Percentiles rank a stretch among this genome's conserved stretches.
These are phyloP conservation scores for Aurelia sp. DNA, from an alignment of 30 jellyfish, hydroid and myxozoan species.

Conservation along the genomic window DNA sequence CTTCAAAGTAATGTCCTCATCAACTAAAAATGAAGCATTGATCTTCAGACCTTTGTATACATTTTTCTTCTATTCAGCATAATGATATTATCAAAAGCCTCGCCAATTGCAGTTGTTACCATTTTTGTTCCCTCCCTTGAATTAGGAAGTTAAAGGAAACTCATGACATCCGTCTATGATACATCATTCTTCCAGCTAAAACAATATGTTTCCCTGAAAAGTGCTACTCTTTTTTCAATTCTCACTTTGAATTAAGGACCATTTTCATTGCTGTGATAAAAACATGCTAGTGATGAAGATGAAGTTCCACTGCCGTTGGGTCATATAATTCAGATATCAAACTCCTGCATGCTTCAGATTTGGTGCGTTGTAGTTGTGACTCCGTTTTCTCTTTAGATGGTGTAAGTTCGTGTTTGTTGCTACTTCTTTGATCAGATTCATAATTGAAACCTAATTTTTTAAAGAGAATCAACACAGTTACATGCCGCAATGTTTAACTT, in stretches of 20 bases:
- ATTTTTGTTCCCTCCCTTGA: slow-evolving; percentile 38
- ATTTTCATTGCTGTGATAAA: background rate
- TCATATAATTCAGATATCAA: slow-evolving; percentile 23
- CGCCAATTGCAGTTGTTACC: slow-evolving; percentile 40
- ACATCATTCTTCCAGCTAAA: slow-evolving; percentile 10
- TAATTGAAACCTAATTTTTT: slow-evolving; percentile 3
- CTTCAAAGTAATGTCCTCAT: slow-evolving; percentile 28
- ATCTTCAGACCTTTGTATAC: slow-evolving; percentile 26
- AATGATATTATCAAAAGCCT: slow-evolving; percentile 22
- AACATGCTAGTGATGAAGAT: slow-evolving; percentile 4
- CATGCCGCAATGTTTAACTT: too few species aligned
- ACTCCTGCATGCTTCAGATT: slow-evolving; percentile 25
- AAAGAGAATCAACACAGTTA: too few species aligned
- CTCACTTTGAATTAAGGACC: slow-evolving; percentile 29
- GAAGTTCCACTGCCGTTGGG: slow-evolving; percentile 20
- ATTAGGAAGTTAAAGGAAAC: slow-evolving; percentile 26
- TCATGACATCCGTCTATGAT: background rate
- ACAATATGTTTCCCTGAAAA: slow-evolving; percentile 28
- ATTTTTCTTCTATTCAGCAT: slow-evolving; percentile 17
- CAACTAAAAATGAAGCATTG: background rate
- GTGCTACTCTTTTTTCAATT: slow-evolving; percentile 25
- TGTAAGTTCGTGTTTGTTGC: slow-evolving; percentile 25
- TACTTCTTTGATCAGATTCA: slow-evolving; percentile 22
- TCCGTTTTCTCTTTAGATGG: slow-evolving; percentile 36
- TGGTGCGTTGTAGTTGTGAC: slow-evolving; percentile 23